Evolutionary conservation across 2,888 invertebrate species (phyloP).

Genomic region (Congeria kusceri): DNA sequence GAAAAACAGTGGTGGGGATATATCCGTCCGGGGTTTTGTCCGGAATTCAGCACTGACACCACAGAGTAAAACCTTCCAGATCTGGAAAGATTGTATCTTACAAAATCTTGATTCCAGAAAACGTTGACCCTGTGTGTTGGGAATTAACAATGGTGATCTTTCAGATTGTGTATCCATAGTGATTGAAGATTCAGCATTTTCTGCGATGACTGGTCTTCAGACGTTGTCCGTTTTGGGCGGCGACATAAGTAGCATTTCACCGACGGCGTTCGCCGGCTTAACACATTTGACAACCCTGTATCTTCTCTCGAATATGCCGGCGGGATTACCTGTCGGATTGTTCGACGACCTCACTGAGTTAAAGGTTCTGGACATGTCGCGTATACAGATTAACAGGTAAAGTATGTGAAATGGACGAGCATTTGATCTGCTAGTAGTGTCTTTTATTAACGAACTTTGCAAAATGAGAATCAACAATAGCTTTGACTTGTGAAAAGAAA

Average conservation of each 20-base stretch:
- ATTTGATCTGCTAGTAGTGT: neutral
- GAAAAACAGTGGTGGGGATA: too few relatives aligned
- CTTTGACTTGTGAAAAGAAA: too few relatives aligned
- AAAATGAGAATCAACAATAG: too few relatives aligned
- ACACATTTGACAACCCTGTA: slow-evolving; percentile 33
- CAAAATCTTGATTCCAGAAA: too few relatives aligned
- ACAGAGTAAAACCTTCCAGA: too few relatives aligned
- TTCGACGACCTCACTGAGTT: slow-evolving; percentile 40
- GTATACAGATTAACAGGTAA: slow-evolving; percentile 36
- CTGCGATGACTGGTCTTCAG: slow-evolving; percentile 32
- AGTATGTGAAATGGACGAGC: neutral
- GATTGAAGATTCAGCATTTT: slow-evolving; percentile 27
- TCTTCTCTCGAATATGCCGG: slow-evolving; percentile 34
- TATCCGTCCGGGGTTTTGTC: too few relatives aligned
- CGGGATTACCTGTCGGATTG: slow-evolving; percentile 37
- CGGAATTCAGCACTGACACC: too few relatives aligned
- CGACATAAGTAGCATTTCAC: slow-evolving; percentile 25
- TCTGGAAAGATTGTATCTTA: too few relatives aligned
- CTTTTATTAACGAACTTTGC: too few relatives aligned
- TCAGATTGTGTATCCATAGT: slow-evolving; percentile 40
- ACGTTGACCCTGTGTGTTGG: too few relatives aligned
- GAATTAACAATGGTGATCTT: neutral
- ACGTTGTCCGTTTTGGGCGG: slow-evolving; percentile 33
- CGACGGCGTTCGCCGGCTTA: slow-evolving; percentile 38
- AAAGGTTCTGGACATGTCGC: slow-evolving; percentile 34